Percentiles rank a stretch among this genome's conserved stretches.
Evolutionary conservation across 2,888 invertebrate genomes (phyloP).

Genomic region (Xanthostigma xanthostigma): DNA sequence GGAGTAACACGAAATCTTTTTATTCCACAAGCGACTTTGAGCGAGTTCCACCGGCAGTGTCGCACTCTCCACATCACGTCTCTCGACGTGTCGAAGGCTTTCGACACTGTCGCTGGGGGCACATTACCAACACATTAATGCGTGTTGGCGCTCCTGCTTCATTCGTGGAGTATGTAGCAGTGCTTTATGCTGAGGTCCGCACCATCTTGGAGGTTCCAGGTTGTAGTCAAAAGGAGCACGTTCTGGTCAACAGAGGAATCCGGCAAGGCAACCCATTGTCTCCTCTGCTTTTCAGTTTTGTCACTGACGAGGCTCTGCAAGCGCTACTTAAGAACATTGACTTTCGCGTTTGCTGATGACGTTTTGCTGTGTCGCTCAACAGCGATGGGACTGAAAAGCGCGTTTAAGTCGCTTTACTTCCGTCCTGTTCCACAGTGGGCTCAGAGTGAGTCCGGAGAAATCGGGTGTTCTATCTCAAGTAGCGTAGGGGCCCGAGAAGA

Average conservation of each 20-base stretch:
- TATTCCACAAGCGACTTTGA: conserved; percentile 14
- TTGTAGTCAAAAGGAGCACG: too few relatives aligned
- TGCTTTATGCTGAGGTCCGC: conserved; percentile 14
- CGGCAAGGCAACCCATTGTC: not conserved
- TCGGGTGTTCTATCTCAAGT: not conserved
- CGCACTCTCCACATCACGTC: too few relatives aligned
- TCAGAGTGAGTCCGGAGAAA: not conserved
- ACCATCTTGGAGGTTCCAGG: conserved; percentile 12
- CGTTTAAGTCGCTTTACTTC: conserved; percentile 14
- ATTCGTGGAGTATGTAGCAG: conserved; percentile 17
- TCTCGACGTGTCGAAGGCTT: too few relatives aligned
- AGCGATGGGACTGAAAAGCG: conserved; percentile 13
- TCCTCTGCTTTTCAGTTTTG: not conserved
- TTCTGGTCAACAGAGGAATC: conserved; percentile 9
- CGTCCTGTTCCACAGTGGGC: conserved; percentile 11
- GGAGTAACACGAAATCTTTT: conserved; percentile 20
- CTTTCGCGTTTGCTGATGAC: not conserved
- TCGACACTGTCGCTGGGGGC: too few relatives aligned
- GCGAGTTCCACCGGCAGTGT: not conserved
- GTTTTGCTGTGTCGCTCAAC: not conserved
- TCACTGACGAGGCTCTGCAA: not conserved
- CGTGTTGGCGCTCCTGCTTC: conserved; percentile 17
- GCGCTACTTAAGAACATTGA: not conserved
- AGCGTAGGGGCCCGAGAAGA: not conserved
- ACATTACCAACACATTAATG: conserved; percentile 15